A percentile compares a stretch with the other conserved stretches of the same genome.
These are phyloP conservation scores for Mobula hypostoma DNA, from an alignment of 2,113 vertebrate species.

Conservation along the genomic window DNA sequence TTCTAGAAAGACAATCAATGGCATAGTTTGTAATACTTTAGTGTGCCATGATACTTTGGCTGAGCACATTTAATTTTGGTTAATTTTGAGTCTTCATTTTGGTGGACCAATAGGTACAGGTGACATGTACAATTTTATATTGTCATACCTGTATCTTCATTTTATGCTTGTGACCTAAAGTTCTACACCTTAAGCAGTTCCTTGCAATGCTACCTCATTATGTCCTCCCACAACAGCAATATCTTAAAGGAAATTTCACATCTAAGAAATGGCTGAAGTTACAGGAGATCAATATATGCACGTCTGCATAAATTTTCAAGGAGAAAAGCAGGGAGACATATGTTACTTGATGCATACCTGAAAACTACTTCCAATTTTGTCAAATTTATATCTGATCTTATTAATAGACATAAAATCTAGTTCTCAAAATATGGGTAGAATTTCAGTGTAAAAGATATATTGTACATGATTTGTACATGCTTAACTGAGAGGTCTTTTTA, in stretches of 20 bases:
- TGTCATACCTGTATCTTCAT: not conserved
- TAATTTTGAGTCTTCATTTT: conserved; percentile 6
- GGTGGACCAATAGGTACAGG: not conserved
- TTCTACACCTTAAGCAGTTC: not conserved
- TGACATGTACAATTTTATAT: not conserved
- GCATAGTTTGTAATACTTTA: not conserved
- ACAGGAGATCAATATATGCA: not conserved
- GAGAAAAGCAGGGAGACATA: no score
- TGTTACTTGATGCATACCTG: not conserved
- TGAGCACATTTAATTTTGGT: not conserved
- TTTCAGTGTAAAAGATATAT: not conserved
- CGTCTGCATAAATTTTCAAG: not conserved
- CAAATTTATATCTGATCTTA: not conserved
- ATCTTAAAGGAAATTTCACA: not conserved
- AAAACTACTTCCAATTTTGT: not conserved
- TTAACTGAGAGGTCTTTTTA: not conserved
- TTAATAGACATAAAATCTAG: not conserved
- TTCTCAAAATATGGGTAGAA: not conserved
- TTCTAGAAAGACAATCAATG: not conserved
- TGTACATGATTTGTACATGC: not conserved
- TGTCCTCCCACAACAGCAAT: not conserved
- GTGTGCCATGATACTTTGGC: not conserved
- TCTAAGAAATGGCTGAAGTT: not conserved
- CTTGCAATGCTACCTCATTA: not conserved
- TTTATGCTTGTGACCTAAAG: not conserved